Base-by-base conservation (phyloP, 2,113 vertebrate species). In the Tachuris rubrigastra region DNA sequence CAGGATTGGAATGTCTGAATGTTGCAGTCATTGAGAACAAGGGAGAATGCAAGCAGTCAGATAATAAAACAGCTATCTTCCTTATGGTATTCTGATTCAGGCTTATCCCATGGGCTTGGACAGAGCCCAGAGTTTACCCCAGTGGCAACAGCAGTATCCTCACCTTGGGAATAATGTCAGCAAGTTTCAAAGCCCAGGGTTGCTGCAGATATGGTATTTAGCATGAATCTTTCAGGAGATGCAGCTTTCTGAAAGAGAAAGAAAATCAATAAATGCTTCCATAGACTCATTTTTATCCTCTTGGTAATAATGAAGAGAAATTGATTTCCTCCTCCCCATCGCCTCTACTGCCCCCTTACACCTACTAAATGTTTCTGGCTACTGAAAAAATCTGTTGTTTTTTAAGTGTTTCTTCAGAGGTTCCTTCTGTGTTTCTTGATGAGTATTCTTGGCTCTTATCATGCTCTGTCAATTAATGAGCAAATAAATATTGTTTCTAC, bases 391-490 rank as follows among this genome's bases (percentile, higher is more conserved):
- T 76, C 22, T 81, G 25, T 63, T 65, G 33, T 27, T 79, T 79
- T 93, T 59, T 17, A 59, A 89, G 14, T 71, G 14, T 87, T 89
- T 79, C 56, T 79, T 91, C 50, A 82, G 78, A 87, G 74, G 47
- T 85, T 71, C n/a, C 28, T 87, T 86, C 74, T 85, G 30, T 80
- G 47, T 91, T 95, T 82, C 66, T 69, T 93, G 22, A 91, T 82
- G 74, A 95, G 22, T 66, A 74, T 75, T 94, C 52, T 87, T 93
- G 74, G 63, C 75, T 95, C 8, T 82, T 87, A 76, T 0, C 14
- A 66, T 68, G 22, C 31, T 72, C 44, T 89, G 7, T 82, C 67
- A 95, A 53, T 91, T 94, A 60, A 65, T 62, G 85, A 53, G 41
- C 58, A 75, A 74, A 74, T 87, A 85, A 91, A 63, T 78, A 35